Conservation (phyloP, 2,888 invertebrate species). For the Spialia ferax region DNA sequence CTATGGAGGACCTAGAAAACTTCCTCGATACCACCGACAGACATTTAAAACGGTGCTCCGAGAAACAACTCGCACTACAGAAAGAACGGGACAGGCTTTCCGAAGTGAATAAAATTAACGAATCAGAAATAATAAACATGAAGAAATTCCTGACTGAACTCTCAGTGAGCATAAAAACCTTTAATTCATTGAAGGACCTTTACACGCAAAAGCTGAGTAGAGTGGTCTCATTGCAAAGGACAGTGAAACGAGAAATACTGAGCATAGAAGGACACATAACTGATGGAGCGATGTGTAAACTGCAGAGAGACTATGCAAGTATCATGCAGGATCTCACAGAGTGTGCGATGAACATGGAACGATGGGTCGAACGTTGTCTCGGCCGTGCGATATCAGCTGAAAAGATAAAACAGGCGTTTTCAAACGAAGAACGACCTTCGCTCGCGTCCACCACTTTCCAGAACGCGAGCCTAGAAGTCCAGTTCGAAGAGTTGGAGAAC, state of each 20-base stretch:
- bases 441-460: constrained; percentile 63
- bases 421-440: constrained; percentile 63
- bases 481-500: constrained; percentile 73
- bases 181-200: constrained; percentile 70
- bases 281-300: constrained; percentile 63
- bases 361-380: constrained; percentile 75
- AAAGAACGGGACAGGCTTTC: constrained; percentile 73
- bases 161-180: constrained; percentile 72
- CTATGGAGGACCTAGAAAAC: constrained; percentile 79
- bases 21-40: constrained; percentile 79
- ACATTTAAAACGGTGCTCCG: constrained; percentile 71
- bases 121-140: constrained; percentile 74
- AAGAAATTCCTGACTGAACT: constrained; percentile 76
- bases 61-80: constrained; percentile 68
- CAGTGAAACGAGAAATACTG: constrained; percentile 73
- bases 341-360: constrained; percentile 70
- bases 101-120: constrained; percentile 75
- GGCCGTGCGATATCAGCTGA: constrained; percentile 67
- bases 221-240: constrained; percentile 72
- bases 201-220: constrained; percentile 72
- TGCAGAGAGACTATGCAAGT: constrained; percentile 74
- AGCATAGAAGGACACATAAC: constrained; percentile 64
- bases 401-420: constrained; percentile 74
- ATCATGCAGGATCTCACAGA: constrained; percentile 76
- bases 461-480: constrained; percentile 71